Evolutionary conservation across 1,140 invertebrate species (phyloP), one percentile per base, ranked within the genome.

Genomic region (Eubasilissa regina): DNA sequence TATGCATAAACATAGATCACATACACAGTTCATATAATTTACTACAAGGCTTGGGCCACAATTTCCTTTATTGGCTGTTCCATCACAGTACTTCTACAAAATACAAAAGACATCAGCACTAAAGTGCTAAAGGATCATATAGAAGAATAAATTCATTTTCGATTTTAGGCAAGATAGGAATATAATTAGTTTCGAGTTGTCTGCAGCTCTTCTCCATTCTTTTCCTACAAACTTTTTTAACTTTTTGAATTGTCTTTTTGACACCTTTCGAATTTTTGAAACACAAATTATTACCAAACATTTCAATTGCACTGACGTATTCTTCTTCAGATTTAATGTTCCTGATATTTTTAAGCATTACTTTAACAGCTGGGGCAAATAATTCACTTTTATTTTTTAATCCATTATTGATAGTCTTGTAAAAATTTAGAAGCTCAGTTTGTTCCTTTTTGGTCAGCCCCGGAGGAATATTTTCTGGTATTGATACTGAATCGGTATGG

Each of bases 311-410:
- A 43, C 45, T 43, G 13, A 76, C 19, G 17, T 79, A 81, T 21
- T 77, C 8, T 44, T 72, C 35, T 73, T 81, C 80, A 21, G 72
- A 76, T 78, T 81, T 81, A 48, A 81, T 62, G 35, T 76, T 60
- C 12, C 73, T 68, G 72, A 76, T 76, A 4, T 77, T 78, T 60
- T 81, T 78, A n/a, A 81, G 43, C 77, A 81, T 76, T 0, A 74
- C 58, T 81, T 78, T 81, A 35, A 81, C 60, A n/a, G 80, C 80
- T 6, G 80, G 80, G 0, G 76, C 80, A 62, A 81, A 81, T 25
- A 78, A 35, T 55, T 76, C 51, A 47, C 77, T 78, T 70, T 76
- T 75, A 70, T 75, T 75, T 72, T 78, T 81, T 19, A 81, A 64
- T n/a, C 80, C 80, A 43, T 81, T 73, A 53, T 75, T 81, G 4